Percentiles rank a stretch among this genome's conserved stretches.
Evolutionary conservation across 2,113 vertebrate genomes (phyloP).

Genomic region (Scytalopus superciliaris): DNA sequence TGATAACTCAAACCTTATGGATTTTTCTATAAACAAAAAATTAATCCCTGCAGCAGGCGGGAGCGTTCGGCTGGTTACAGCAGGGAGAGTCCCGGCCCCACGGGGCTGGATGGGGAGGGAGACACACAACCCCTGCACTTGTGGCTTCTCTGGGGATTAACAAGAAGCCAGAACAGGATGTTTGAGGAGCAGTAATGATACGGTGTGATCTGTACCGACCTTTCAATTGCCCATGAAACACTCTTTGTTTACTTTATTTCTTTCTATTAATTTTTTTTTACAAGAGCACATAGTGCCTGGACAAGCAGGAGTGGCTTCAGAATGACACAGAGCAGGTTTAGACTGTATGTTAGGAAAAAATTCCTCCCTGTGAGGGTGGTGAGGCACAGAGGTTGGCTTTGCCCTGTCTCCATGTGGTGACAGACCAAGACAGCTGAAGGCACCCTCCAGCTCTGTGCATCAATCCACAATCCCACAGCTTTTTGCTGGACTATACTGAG

Average conservation of each 20-base stretch:
- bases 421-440: background rate
- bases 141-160: background rate
- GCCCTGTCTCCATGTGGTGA: accelerated
- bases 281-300: background rate
- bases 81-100: background rate
- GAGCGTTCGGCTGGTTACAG: constrained; percentile 58
- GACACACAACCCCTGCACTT: background rate
- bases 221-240: background rate
- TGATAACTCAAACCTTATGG: constrained; percentile 90
- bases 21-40: constrained; percentile 92
- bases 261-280: background rate
- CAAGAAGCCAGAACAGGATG: background rate
- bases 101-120: background rate
- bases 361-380: background rate
- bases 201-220: accelerated
- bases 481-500: background rate
- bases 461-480: background rate
- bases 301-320: too few species aligned
- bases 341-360: background rate
- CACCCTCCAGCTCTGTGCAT: background rate
- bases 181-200: background rate
- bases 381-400: background rate
- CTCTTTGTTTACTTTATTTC: background rate
- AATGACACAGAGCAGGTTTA: background rate
- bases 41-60: constrained; percentile 73